Conservation (phyloP, 1,140 invertebrate species). For the fruit fly (Drosophila melanogaster) region DNA sequence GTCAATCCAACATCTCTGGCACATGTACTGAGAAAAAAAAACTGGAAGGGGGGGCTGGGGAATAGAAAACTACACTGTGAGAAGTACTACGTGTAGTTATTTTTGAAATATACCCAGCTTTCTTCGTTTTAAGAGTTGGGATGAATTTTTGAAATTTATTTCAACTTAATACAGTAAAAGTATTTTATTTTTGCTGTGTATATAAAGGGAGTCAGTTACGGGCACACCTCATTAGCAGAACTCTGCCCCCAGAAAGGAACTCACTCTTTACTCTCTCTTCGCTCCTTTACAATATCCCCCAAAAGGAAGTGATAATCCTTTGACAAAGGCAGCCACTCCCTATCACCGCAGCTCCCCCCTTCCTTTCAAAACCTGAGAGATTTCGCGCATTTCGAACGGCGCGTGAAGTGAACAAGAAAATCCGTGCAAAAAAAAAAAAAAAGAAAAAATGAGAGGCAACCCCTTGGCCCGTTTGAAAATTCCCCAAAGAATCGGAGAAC, state of each 20-base stretch:
- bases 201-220: conserved; percentile 23
- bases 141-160: no score
- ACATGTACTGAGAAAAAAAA: conserved; percentile 27
- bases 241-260: conserved; percentile 1
- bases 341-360: neutral
- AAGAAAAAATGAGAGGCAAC: conserved; percentile 11
- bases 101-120: no score
- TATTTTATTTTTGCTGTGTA: no score
- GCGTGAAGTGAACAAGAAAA: conserved; percentile 65
- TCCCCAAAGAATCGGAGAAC: conserved; percentile 43
- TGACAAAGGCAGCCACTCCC: conserved; percentile 63
- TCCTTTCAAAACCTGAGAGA: conserved; percentile 35
- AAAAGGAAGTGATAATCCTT: conserved; percentile 79
- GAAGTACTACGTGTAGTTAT: neutral
- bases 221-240: conserved; percentile 61
- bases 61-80: neutral
- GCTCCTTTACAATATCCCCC: conserved; percentile 9
- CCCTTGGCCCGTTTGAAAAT: conserved; percentile 45
- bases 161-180: no score
- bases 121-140: no score
- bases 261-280: neutral
- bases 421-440: conserved; percentile 33
- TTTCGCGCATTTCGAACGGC: conserved; percentile 74
- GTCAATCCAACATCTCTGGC: conserved; percentile 56
- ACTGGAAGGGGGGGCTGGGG: neutral